Evolutionary conservation across 2,888 invertebrate genomes (phyloP).

Genomic region (Halictus quadricinctus): DNA sequence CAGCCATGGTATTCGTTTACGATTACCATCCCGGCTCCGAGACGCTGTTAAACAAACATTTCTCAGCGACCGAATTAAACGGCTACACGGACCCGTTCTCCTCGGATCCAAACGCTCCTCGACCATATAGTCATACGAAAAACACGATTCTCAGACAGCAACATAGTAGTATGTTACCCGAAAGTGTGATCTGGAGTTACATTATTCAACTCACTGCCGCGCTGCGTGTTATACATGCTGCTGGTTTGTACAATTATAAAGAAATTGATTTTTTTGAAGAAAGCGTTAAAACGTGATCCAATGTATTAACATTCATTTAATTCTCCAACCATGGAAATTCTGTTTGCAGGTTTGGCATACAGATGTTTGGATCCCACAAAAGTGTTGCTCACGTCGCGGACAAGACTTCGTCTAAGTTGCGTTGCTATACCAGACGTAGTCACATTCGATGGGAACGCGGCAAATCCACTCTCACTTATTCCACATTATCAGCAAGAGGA

Average conservation of each 20-base stretch:
- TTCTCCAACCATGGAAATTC: neutral
- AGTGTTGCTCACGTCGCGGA: constrained; percentile 90
- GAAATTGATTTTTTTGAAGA: too few relatives aligned
- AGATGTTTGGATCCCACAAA: constrained; percentile 96
- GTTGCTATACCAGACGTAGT: constrained; percentile 92
- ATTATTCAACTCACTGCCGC: constrained; percentile 98
- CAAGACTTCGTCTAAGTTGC: constrained; percentile 91
- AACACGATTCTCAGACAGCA: constrained; percentile 91
- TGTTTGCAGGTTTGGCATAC: constrained; percentile 86
- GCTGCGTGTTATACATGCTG: constrained; percentile 93
- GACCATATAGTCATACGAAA: constrained; percentile 92
- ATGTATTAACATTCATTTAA: neutral
- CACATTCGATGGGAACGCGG: constrained; percentile 87
- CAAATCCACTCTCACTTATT: constrained; percentile 87
- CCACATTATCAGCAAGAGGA: constrained; percentile 95
- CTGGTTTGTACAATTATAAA: constrained; percentile 74
- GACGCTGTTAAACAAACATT: constrained; percentile 93
- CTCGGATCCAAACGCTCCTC: constrained; percentile 90
- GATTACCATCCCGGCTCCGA: constrained; percentile 96
- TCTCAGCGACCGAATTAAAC: constrained; percentile 86
- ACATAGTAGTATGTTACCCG: constrained; percentile 90
- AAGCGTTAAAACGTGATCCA: too few relatives aligned
- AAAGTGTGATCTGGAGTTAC: constrained; percentile 96
- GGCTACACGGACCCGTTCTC: constrained; percentile 91
- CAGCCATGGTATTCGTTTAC: constrained; percentile 97